Conservation (phyloP, 2,797 vertebrate genomes). For the Anolis apletophallus region DNA sequence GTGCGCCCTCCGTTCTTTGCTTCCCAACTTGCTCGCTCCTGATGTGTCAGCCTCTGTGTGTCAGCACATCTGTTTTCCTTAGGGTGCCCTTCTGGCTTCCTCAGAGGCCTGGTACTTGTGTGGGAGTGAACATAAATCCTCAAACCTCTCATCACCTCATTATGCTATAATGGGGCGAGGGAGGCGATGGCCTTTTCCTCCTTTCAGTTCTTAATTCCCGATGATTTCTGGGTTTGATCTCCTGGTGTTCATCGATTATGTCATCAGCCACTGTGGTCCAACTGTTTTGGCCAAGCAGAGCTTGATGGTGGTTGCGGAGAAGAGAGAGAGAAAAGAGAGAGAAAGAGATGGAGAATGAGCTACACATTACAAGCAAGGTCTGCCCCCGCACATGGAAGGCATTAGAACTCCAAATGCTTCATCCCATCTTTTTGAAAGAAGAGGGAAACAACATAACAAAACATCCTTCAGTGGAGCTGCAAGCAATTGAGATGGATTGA, state of each 20-base stretch:
- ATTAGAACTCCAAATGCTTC: constrained; percentile 54
- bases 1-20: rapidly evolving
- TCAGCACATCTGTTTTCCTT: constrained; percentile 40
- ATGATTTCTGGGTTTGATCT: constrained; percentile 57
- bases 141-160: constrained; percentile 62
- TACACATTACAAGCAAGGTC: constrained; percentile 18
- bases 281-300: constrained; percentile 45
- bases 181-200: constrained; percentile 34
- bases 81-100: constrained; percentile 37
- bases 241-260: constrained; percentile 29
- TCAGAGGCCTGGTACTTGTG: constrained; percentile 9
- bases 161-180: constrained; percentile 46
- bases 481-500: constrained; percentile 15
- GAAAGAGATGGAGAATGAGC: constrained; percentile 32
- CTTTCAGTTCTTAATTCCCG: constrained; percentile 59
- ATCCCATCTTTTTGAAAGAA: constrained; percentile 27
- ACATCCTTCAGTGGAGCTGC: constrained; percentile 11
- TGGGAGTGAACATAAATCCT: constrained; percentile 39
- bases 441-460: constrained; percentile 5
- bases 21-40: rapidly evolving
- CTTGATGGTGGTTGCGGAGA: constrained; percentile 13
- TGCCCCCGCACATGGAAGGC: constrained; percentile 41
- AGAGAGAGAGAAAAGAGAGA: background rate
- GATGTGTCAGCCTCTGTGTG: background rate
- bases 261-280: constrained; percentile 52